phyloP scores from a whole-genome alignment of 1,140 invertebrate genomes.

The Euglossa dilemma region DNA sequence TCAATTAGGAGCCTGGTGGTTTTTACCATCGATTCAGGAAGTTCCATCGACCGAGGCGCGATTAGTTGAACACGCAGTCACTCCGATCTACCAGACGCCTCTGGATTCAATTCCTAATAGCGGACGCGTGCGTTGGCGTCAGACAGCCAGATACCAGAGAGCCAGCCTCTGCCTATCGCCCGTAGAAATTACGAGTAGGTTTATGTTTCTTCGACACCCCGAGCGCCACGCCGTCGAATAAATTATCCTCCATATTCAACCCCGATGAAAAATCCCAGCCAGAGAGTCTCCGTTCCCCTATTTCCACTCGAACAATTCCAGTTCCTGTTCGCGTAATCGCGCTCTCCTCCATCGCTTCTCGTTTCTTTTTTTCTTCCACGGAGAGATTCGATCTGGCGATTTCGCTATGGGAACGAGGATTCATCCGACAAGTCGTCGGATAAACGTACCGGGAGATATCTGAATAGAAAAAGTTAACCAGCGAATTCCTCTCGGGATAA shows the following conservation, averaged over 20 bases:
- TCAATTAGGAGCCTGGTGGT: constrained; percentile 12
- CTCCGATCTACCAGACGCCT: constrained; percentile 3
- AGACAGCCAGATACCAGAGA: constrained; percentile 20
- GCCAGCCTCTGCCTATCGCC: constrained; percentile 35
- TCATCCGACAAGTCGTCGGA: too few species aligned
- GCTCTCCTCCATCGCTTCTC: too few species aligned
- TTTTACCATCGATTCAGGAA: constrained; percentile 19
- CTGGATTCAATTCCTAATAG: constrained; percentile 1
- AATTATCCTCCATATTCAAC: neutral
- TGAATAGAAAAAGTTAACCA: too few species aligned
- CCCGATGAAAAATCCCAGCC: too few species aligned
- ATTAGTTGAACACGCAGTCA: constrained; percentile 7
- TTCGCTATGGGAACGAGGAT: too few species aligned
- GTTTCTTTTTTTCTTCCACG: too few species aligned
- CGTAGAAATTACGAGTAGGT: constrained; percentile 21
- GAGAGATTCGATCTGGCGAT: too few species aligned
- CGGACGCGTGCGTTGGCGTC: constrained; percentile 31
- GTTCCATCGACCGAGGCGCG: neutral
- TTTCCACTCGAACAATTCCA: neutral
- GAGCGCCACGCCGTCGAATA: neutral
- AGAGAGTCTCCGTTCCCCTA: neutral
- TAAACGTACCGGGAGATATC: too few species aligned
- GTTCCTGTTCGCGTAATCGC: too few species aligned
- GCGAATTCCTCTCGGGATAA: too few species aligned
- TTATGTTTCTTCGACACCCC: constrained; percentile 14